Evolutionary conservation across 2,797 vertebrate species (phyloP).

Genomic region (Gastrophryne carolinensis): DNA sequence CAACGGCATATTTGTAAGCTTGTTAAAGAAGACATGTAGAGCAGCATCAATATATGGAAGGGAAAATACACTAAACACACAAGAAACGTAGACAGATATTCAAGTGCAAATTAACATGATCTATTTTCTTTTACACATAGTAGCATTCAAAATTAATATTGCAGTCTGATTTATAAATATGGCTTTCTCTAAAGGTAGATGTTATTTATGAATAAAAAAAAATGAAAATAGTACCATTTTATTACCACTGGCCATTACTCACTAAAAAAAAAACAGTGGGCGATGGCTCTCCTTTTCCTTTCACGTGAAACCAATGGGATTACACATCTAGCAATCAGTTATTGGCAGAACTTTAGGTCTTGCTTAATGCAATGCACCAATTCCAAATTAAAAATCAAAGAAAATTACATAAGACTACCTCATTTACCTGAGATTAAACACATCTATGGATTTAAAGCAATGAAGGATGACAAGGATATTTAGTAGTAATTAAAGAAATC

Average conservation of each 20-base stretch:
- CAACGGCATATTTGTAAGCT: slow-evolving; percentile 60
- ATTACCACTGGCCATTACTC: slow-evolving; percentile 49
- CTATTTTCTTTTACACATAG: slow-evolving; percentile 56
- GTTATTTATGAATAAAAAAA: slow-evolving; percentile 58
- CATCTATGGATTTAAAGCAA: slow-evolving; percentile 61
- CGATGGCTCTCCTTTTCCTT: slow-evolving; percentile 19
- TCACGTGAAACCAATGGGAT: slow-evolving; percentile 52
- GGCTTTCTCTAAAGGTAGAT: slow-evolving; percentile 75
- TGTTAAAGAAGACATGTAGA: slow-evolving; percentile 56
- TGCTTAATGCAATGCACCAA: slow-evolving; percentile 42
- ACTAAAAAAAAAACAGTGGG: slow-evolving; percentile 53
- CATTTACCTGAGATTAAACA: slow-evolving; percentile 76
- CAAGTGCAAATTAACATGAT: slow-evolving; percentile 54
- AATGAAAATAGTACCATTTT: slow-evolving; percentile 56
- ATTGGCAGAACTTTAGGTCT: slow-evolving; percentile 53
- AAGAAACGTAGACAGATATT: slow-evolving; percentile 62
- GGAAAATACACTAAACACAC: slow-evolving; percentile 53
- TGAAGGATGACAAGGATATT: slow-evolving; percentile 54
- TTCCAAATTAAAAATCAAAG: slow-evolving; percentile 56
- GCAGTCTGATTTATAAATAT: slow-evolving; percentile 71
- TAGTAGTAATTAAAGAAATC: slow-evolving; percentile 55
- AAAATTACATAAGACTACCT: slow-evolving; percentile 56
- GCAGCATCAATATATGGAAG: slow-evolving; percentile 53
- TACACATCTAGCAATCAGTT: slow-evolving; percentile 29
- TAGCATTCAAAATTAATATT: slow-evolving; percentile 68